These are phyloP conservation scores for Premnoplex brunnescens DNA, from an alignment of 2,797 vertebrate genomes.

Conservation along the genomic window DNA sequence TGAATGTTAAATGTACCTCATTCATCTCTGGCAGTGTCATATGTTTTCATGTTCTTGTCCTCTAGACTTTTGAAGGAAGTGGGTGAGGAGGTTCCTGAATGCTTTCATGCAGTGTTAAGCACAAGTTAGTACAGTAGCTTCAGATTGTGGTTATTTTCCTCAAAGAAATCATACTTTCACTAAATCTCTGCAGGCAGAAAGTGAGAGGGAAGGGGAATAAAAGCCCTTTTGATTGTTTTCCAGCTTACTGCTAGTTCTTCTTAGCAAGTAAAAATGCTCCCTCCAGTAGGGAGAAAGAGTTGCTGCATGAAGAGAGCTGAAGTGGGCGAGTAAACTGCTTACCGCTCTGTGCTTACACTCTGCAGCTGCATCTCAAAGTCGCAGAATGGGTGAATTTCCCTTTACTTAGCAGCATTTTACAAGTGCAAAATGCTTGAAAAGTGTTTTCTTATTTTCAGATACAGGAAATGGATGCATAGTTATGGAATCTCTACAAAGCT, in stretches of 20 bases:
- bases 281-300: neutral
- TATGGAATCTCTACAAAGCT: neutral
- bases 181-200: neutral
- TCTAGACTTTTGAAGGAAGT: neutral
- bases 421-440: neutral
- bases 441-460: neutral
- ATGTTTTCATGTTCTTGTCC: neutral
- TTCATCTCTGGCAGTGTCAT: neutral
- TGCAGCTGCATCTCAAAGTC: neutral
- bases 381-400: neutral
- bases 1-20: neutral
- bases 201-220: neutral
- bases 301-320: neutral
- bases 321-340: neutral
- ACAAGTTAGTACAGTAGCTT: neutral
- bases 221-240: neutral
- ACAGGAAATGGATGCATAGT: neutral
- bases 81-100: neutral
- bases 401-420: neutral
- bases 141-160: neutral
- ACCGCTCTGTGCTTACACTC: neutral
- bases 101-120: neutral
- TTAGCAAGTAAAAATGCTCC: neutral
- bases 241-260: neutral
- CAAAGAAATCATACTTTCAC: neutral